phyloP scores from a whole-genome alignment of 2,888 invertebrate genomes.

The Mycalesis mineus region DNA sequence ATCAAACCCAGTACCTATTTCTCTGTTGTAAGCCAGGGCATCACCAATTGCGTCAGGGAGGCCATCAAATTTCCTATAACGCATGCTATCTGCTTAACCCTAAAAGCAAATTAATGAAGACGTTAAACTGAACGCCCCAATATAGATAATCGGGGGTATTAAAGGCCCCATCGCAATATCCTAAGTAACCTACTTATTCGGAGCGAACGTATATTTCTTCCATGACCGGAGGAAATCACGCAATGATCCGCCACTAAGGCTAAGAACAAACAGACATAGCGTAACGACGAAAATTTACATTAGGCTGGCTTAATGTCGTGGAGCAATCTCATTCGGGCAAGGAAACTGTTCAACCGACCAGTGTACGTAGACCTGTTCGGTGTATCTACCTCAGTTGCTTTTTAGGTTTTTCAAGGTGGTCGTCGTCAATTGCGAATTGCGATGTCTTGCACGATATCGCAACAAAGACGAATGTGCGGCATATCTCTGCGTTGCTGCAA shows the following conservation, averaged over 20 bases:
- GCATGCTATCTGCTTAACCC: neutral
- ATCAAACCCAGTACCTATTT: no score
- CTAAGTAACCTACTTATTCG: conserved; percentile 13
- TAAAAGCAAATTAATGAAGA: conserved; percentile 4
- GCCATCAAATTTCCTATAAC: no score
- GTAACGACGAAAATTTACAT: conserved; percentile 73
- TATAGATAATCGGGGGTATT: conserved; percentile 17
- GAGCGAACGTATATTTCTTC: conserved; percentile 17
- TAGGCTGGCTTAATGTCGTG: conserved; percentile 73
- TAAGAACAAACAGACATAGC: conserved; percentile 57
- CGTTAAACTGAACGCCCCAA: conserved; percentile 6
- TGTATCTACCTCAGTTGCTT: conserved; percentile 31
- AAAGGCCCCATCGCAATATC: conserved; percentile 9
- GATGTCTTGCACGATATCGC: conserved; percentile 63
- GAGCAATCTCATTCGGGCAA: conserved; percentile 70
- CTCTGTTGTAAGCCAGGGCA: no score
- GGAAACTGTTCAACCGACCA: conserved; percentile 60
- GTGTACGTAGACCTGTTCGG: conserved; percentile 42
- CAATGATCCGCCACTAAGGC: conserved; percentile 42
- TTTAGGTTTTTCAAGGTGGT: conserved; percentile 49
- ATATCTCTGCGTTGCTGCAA: conserved; percentile 53
- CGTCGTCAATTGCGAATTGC: conserved; percentile 56
- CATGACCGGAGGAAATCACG: conserved; percentile 54
- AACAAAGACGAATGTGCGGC: conserved; percentile 66
- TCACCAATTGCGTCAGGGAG: no score